Percentiles rank a stretch among this genome's conserved stretches.
Conservation (phyloP, 2,888 invertebrate genomes). For the Heliconius hortense region DNA sequence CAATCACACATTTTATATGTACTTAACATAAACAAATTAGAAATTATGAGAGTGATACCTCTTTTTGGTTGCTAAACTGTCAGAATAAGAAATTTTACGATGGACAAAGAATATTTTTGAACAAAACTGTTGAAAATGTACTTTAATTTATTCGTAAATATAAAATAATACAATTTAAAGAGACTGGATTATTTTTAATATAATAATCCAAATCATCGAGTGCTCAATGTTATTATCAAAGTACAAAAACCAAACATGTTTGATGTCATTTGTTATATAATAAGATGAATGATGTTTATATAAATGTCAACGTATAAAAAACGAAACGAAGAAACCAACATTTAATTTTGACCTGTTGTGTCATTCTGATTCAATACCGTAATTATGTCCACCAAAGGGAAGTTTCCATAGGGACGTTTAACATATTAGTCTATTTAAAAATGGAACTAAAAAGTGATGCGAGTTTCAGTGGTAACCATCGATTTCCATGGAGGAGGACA, state of each 20-base stretch:
- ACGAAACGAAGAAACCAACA: not conserved
- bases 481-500: constrained; percentile 63
- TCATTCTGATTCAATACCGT: not conserved
- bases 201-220: not conserved
- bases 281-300: not conserved
- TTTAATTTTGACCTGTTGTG: not conserved
- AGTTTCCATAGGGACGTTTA: not conserved
- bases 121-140: not conserved
- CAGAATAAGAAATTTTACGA: not conserved
- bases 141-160: not conserved
- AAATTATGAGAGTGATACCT: not conserved
- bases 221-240: not conserved
- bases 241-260: constrained; percentile 1
- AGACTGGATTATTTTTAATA: not conserved
- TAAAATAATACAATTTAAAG: not conserved
- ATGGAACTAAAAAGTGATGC: constrained; percentile 35
- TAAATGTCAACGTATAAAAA: not conserved
- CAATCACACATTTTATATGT: constrained; percentile 12
- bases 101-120: not conserved
- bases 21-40: constrained; percentile 1
- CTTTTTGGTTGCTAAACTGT: constrained; percentile 11
- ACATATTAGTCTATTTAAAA: constrained; percentile 9
- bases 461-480: constrained; percentile 65
- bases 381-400: not conserved
- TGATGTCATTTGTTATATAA: not conserved